A percentile compares a stretch with the other conserved stretches of the same genome.
Evolutionary conservation across 2,888 invertebrate genomes (phyloP).

Genomic region (Aromia moschata): DNA sequence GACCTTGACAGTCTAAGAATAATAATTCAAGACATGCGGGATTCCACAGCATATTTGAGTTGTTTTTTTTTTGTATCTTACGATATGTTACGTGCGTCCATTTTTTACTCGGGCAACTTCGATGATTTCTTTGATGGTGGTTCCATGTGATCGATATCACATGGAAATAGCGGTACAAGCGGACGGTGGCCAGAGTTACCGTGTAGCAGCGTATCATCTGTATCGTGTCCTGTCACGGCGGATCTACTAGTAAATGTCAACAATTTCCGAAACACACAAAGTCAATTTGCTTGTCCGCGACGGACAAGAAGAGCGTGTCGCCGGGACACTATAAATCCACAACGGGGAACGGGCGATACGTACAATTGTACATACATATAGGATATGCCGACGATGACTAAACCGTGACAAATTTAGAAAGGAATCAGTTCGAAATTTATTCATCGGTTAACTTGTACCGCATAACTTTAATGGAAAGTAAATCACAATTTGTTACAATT

Average conservation of each 20-base stretch:
- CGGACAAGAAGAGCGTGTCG: constrained; percentile 39
- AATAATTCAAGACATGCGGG: no score
- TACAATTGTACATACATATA: no score
- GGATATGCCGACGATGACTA: constrained; percentile 15
- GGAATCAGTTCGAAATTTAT: neutral
- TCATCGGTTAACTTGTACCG: no score
- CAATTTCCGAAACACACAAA: constrained; percentile 62
- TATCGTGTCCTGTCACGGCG: constrained; percentile 48
- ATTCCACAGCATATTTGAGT: no score
- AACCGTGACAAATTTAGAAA: constrained; percentile 14
- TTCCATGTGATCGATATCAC: no score
- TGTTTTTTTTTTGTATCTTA: no score
- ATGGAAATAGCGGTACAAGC: constrained; percentile 20
- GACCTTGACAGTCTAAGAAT: no score
- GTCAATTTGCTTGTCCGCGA: constrained; percentile 56
- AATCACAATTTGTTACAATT: no score
- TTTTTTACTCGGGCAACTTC: no score
- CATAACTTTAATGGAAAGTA: no score
- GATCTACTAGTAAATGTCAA: constrained; percentile 53
- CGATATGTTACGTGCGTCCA: no score
- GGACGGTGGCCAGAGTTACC: constrained; percentile 20
- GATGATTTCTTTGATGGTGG: no score
- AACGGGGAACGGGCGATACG: constrained; percentile 19
- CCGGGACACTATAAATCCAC: constrained; percentile 30
- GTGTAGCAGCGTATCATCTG: constrained; percentile 38